Evolutionary conservation across 2,888 invertebrate genomes (phyloP), one percentile per base, ranked within the genome.

Genomic region (Drosophila paucipuncta): DNA sequence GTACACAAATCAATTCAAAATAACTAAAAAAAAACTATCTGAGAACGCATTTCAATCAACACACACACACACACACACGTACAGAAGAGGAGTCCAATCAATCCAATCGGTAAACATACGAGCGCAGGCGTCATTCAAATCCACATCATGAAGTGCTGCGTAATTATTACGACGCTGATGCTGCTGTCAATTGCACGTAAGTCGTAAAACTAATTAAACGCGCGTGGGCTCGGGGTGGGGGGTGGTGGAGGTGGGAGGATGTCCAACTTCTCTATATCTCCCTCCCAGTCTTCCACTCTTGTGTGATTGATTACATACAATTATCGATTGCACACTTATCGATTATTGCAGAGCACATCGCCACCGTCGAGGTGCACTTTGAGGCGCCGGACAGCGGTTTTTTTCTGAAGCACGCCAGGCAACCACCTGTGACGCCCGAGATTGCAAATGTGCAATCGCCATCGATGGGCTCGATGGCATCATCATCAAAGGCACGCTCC

Each of bases 371-470:
- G 94, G 97, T 98, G 90, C 97, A 97, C 93, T 97, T 98, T 93
- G 97, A 98, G 94, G 97, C 97, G 93, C 97, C 97, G 91, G 98
- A 97, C 93, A 97, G 97, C 85, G 97, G 97, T 58, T 98, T 97
- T 94, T 98, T 98, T 93, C 94, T 98, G 90, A 97, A 97, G 93
- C 97, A 97, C 92, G 95, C 96, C 18, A 94, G 96, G 91, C 97
- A 96, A 94, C 96, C 95, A 71, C 96, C 95, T 76, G 91, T 92
- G 67, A 89, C 85, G 75, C 91, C 92, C 61, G 90, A 93, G 86
- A 89, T 92, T 82, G 78, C 93, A 65, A 91, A 91, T 71, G 88
- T 91, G 57, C 90, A 92, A 77, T 25, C 25, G 25, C 57, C 39
- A 13, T 57, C 39, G 5, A 25, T 37, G 7, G 37, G 37, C 13